phyloP scores from a whole-genome alignment of 2,113 vertebrate species.

The Camelus dromedarius region DNA sequence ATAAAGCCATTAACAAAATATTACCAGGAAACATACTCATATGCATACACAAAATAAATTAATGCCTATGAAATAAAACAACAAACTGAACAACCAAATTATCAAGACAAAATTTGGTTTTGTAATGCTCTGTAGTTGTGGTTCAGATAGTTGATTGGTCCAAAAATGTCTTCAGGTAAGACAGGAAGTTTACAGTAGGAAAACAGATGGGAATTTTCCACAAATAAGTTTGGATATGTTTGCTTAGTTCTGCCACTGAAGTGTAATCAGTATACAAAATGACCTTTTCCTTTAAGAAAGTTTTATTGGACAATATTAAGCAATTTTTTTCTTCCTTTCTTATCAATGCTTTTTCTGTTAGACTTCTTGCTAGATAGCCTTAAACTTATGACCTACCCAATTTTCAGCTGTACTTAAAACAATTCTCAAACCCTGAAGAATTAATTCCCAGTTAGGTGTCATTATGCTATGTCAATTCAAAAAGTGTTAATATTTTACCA shows the following conservation, averaged over 20 bases:
- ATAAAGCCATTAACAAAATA: background rate
- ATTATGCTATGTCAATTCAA: slow-evolving; percentile 66
- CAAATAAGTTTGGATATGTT: background rate
- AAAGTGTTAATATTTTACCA: slow-evolving; percentile 74
- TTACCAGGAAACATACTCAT: background rate
- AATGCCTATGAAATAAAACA: background rate
- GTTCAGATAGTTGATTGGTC: background rate
- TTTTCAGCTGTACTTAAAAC: slow-evolving; percentile 68
- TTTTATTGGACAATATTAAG: background rate
- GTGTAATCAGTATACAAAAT: background rate
- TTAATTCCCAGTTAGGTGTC: slow-evolving; percentile 68
- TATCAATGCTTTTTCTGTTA: background rate
- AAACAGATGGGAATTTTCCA: background rate
- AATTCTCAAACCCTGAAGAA: slow-evolving; percentile 45
- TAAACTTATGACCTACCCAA: background rate
- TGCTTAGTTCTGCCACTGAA: background rate
- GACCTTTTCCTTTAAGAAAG: background rate
- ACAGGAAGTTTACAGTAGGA: background rate
- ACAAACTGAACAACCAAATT: background rate
- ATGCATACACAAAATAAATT: background rate
- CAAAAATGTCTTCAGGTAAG: background rate
- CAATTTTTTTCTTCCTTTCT: background rate
- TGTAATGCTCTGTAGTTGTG: background rate
- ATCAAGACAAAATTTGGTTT: background rate
- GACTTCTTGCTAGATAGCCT: background rate